These are phyloP conservation scores for Syngnathoides biaculeatus DNA, from an alignment of 2,113 vertebrate genomes.

Conservation along the genomic window DNA sequence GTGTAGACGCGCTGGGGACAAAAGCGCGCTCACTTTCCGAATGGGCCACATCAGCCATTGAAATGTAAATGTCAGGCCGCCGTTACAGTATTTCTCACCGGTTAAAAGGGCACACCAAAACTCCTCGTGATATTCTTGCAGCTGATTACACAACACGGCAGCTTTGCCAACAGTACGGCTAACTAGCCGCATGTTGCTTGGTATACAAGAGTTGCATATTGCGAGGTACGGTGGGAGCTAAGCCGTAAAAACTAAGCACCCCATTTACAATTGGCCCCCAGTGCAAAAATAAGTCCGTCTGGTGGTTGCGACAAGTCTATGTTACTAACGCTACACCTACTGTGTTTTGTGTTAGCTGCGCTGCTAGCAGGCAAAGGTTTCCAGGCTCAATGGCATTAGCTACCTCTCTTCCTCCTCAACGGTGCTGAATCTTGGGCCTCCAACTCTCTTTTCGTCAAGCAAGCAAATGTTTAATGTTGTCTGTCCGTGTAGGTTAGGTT, in stretches of 20 bases:
- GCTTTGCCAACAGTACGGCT: slow-evolving; percentile 43
- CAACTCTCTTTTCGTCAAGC: slow-evolving; percentile 17
- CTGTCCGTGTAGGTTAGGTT: neutral
- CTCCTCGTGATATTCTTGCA: neutral
- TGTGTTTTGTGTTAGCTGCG: slow-evolving; percentile 24
- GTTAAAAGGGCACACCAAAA: too few species aligned
- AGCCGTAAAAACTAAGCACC: neutral
- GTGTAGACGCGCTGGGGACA: slow-evolving; percentile 54
- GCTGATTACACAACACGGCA: slow-evolving; percentile 48
- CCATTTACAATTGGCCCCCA: neutral
- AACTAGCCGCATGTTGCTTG: slow-evolving; percentile 55
- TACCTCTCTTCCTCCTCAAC: slow-evolving; percentile 57
- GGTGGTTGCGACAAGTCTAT: neutral
- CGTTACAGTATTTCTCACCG: neutral
- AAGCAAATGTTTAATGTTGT: neutral
- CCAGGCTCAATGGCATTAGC: slow-evolving; percentile 36
- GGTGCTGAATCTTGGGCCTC: slow-evolving; percentile 29
- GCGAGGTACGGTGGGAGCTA: neutral
- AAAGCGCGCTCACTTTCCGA: slow-evolving; percentile 72
- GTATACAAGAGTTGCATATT: slow-evolving; percentile 3
- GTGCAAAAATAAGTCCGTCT: neutral
- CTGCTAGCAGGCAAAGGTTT: slow-evolving; percentile 49
- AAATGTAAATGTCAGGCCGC: neutral
- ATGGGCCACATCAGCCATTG: slow-evolving; percentile 15
- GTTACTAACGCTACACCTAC: neutral